A percentile compares a stretch with the other conserved stretches of the same genome.
Evolutionary conservation across 2,888 invertebrate species (phyloP).

Genomic region (Pseudococcus longispinus): DNA sequence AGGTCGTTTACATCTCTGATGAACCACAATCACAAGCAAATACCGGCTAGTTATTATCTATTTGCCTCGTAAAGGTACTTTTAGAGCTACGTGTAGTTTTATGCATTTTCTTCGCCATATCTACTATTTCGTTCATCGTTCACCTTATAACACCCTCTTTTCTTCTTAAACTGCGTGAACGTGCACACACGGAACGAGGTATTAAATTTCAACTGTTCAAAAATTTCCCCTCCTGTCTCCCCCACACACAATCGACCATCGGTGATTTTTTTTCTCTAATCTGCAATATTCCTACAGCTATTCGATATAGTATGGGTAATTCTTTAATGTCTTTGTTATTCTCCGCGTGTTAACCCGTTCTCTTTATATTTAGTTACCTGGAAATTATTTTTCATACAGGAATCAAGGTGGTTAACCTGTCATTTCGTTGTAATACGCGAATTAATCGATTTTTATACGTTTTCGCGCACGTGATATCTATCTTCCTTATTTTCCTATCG

Average conservation of each 20-base stretch:
- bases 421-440: not conserved
- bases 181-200: not conserved
- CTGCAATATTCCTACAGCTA: not conserved
- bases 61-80: not conserved
- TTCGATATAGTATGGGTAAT: not conserved
- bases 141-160: not conserved
- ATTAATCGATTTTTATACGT: slow-evolving; percentile 11
- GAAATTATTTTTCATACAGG: not conserved
- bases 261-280: not conserved
- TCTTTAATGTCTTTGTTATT: slow-evolving; percentile 21
- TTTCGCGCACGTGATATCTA: not conserved
- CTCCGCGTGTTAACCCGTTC: not conserved
- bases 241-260: not conserved
- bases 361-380: not conserved
- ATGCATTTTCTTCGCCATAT: not conserved
- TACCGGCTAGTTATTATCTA: not conserved
- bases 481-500: not conserved
- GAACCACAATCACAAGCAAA: not conserved
- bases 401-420: slow-evolving; percentile 12
- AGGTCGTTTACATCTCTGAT: slow-evolving; percentile 14
- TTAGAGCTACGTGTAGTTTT: not conserved
- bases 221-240: not conserved
- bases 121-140: not conserved
- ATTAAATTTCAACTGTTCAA: slow-evolving; percentile 18
- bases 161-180: not conserved